These are phyloP conservation scores for Triops longicaudatus DNA, from an alignment of 1,140 invertebrate species.

Conservation along the genomic window DNA sequence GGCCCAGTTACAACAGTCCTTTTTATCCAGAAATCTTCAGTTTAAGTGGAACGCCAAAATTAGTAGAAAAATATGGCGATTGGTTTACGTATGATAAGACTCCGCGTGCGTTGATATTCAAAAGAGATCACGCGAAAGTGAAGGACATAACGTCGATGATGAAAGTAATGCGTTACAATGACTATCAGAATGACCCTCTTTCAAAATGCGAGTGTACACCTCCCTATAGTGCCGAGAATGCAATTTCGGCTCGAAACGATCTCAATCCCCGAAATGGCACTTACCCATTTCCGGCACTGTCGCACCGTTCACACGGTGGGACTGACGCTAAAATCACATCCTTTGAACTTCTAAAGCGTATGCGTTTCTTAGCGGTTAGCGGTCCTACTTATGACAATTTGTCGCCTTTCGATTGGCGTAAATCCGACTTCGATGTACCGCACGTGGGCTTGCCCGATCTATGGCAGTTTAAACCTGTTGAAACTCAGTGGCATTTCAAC, in stretches of 20 bases:
- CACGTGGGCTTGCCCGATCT: constrained; percentile 68
- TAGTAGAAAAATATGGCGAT: constrained; percentile 55
- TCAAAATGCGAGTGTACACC: constrained; percentile 59
- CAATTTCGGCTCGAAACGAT: constrained; percentile 59
- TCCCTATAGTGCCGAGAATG: constrained; percentile 61
- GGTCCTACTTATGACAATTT: constrained; percentile 51
- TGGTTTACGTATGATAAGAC: constrained; percentile 59
- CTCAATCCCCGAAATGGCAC: constrained; percentile 57
- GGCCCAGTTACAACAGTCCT: constrained; percentile 71
- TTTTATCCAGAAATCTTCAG: constrained; percentile 58
- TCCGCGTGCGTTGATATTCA: constrained; percentile 56
- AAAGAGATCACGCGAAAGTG: constrained; percentile 49
- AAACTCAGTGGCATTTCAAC: constrained; percentile 40
- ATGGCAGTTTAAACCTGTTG: constrained; percentile 57
- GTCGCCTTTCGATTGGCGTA: constrained; percentile 65
- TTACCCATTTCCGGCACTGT: constrained; percentile 49
- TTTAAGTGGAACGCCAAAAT: constrained; percentile 47
- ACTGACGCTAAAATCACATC: constrained; percentile 52
- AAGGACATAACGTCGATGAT: constrained; percentile 49
- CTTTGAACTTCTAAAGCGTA: constrained; percentile 39
- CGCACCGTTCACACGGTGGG: constrained; percentile 49
- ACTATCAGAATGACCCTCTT: constrained; percentile 59
- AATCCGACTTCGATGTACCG: constrained; percentile 49
- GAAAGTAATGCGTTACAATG: constrained; percentile 61
- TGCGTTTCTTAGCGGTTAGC: constrained; percentile 48